Conservation (phyloP, 2,888 invertebrate genomes). For the Heliconius hortense region DNA sequence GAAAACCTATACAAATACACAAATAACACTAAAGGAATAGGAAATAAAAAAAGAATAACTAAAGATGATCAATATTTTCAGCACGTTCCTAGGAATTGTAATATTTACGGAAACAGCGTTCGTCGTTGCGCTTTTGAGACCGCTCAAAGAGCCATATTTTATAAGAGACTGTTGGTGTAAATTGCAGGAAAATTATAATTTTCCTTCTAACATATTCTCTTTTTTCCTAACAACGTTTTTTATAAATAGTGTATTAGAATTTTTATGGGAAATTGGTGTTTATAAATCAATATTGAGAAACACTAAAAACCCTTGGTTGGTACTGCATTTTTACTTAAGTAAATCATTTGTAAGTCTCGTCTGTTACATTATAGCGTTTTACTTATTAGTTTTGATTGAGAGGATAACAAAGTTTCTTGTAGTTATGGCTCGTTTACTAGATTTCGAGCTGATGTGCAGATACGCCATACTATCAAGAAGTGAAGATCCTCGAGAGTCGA, state of each 20-base stretch:
- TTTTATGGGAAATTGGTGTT: slow-evolving; percentile 52
- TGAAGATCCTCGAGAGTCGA: slow-evolving; percentile 44
- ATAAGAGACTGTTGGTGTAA: slow-evolving; percentile 58
- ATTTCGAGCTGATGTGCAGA: slow-evolving; percentile 69
- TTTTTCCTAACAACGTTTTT: slow-evolving; percentile 46
- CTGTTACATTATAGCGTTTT: slow-evolving; percentile 54
- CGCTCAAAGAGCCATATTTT: slow-evolving; percentile 55
- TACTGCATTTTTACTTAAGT: slow-evolving; percentile 53
- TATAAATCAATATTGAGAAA: slow-evolving; percentile 47
- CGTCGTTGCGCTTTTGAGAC: slow-evolving; percentile 60
- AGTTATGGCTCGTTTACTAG: slow-evolving; percentile 58
- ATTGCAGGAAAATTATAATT: slow-evolving; percentile 45
- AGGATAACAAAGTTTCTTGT: slow-evolving; percentile 54
- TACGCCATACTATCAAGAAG: slow-evolving; percentile 59
- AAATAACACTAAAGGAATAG: slow-evolving; percentile 7
- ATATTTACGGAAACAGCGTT: slow-evolving; percentile 54
- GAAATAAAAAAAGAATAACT: background rate
- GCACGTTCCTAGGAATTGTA: slow-evolving; percentile 47
- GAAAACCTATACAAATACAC: background rate
- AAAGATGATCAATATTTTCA: slow-evolving; percentile 61
- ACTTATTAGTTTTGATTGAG: slow-evolving; percentile 57
- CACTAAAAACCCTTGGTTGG: slow-evolving; percentile 47
- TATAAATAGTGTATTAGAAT: slow-evolving; percentile 53
- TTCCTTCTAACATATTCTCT: slow-evolving; percentile 47
- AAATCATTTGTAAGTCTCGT: slow-evolving; percentile 54